phyloP scores from a whole-genome alignment of 53 echinoderm and acorn worm species.

The Antedon mediterranea region DNA sequence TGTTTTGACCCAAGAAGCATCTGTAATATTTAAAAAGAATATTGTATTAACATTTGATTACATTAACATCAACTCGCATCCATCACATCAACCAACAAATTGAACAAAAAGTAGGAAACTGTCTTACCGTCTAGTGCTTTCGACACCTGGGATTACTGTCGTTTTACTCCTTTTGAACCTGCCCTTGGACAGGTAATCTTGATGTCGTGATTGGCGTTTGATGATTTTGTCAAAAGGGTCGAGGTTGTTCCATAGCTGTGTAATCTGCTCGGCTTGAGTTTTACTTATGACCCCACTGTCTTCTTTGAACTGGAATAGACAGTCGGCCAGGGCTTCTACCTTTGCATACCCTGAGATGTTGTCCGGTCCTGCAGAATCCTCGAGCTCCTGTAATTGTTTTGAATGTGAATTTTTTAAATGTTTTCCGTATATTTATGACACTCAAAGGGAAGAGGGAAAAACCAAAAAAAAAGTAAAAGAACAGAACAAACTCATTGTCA shows the following conservation, averaged over 20 bases:
- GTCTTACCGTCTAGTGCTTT: slow-evolving; percentile 4
- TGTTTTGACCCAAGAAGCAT: slow-evolving; percentile 15
- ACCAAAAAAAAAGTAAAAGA: too few relatives aligned
- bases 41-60: not conserved
- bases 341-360: slow-evolving; percentile 27
- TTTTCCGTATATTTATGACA: too few relatives aligned
- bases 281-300: slow-evolving; percentile 2
- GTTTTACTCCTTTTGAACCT: not conserved
- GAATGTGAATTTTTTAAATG: too few relatives aligned
- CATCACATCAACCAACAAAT: not conserved
- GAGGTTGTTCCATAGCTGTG: not conserved
- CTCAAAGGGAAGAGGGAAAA: too few relatives aligned
- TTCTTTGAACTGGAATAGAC: slow-evolving; percentile 9
- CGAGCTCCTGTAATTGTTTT: too few relatives aligned
- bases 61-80: not conserved
- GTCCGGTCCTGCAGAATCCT: not conserved
- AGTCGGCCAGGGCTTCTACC: slow-evolving; percentile 25
- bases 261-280: slow-evolving; percentile 1
- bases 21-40: not conserved
- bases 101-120: not conserved
- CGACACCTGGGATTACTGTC: slow-evolving; percentile 5
- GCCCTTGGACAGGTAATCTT: too few relatives aligned
- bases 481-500: too few relatives aligned
- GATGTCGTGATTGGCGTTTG: too few relatives aligned
- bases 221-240: too few relatives aligned